phyloP scores from a whole-genome alignment of 2,113 vertebrate genomes.

The Porphyrio hochstetteri region DNA sequence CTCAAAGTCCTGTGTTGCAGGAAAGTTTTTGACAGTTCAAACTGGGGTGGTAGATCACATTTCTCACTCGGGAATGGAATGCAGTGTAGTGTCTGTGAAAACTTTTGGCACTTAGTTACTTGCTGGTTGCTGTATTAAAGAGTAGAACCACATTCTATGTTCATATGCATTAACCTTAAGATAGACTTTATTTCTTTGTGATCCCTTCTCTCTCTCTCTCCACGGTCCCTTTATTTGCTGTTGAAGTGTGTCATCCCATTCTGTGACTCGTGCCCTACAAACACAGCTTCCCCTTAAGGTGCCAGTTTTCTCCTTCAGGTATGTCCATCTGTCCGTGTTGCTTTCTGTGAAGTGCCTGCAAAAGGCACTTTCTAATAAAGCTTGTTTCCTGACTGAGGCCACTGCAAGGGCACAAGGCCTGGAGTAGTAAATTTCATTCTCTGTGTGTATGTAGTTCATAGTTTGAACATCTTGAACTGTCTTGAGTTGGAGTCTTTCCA shows the following conservation, averaged over 20 bases:
- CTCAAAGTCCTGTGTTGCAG: not conserved
- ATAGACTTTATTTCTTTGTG: not conserved
- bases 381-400: not conserved
- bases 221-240: not conserved
- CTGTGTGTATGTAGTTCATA: not conserved
- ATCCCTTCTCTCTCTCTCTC: not conserved
- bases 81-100: not conserved
- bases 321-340: not conserved
- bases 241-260: not conserved
- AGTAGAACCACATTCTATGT: not conserved
- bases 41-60: not conserved
- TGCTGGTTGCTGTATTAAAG: not conserved
- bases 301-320: not conserved
- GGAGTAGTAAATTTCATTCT: not conserved
- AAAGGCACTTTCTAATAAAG: not conserved
- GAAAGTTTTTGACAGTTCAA: not conserved
- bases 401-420: not conserved
- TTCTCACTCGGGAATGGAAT: not conserved
- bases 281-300: not conserved
- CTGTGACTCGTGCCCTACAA: not conserved
- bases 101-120: not conserved
- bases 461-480: not conserved
- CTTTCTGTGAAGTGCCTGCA: not conserved
- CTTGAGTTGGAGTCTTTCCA: not conserved
- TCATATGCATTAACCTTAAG: not conserved